Conservation (phyloP, 2,113 vertebrate species). For the Thamnophis sirtalis region DNA sequence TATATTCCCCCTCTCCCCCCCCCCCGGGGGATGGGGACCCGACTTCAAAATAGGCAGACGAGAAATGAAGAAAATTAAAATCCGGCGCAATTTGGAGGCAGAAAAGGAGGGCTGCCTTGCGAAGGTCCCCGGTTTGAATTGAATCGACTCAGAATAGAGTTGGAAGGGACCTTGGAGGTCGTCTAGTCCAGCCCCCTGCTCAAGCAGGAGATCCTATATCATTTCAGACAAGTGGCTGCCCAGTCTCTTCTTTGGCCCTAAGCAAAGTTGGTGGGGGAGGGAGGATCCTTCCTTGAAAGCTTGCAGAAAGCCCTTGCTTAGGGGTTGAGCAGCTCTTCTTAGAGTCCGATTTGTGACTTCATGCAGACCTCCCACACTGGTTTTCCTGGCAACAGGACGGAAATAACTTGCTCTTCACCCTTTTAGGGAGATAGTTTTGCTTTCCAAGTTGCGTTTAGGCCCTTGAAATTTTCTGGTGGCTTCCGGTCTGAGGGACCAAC, state of each 20-base stretch:
- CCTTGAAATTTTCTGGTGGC: neutral
- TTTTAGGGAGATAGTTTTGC: neutral
- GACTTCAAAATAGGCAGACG: neutral
- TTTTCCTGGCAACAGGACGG: neutral
- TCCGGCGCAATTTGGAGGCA: neutral
- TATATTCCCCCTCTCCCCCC: too few relatives aligned
- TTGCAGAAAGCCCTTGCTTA: neutral
- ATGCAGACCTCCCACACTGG: neutral
- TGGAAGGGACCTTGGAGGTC: too few relatives aligned
- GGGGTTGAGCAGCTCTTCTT: neutral
- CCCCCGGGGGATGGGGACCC: neutral
- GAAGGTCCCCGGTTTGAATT: neutral
- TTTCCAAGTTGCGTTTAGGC: neutral
- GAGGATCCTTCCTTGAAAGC: neutral
- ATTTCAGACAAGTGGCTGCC: too few relatives aligned
- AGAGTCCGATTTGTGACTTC: neutral
- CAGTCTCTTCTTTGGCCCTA: neutral
- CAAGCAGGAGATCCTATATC: too few relatives aligned
- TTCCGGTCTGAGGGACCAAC: neutral
- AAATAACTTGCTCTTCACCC: neutral
- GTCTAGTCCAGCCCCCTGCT: too few relatives aligned
- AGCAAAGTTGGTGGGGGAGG: neutral
- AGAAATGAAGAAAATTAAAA: neutral
- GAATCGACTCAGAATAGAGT: too few relatives aligned
- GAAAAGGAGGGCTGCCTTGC: neutral